Conservation (phyloP, 2,113 vertebrate genomes). For the Syngnathus typhle region DNA sequence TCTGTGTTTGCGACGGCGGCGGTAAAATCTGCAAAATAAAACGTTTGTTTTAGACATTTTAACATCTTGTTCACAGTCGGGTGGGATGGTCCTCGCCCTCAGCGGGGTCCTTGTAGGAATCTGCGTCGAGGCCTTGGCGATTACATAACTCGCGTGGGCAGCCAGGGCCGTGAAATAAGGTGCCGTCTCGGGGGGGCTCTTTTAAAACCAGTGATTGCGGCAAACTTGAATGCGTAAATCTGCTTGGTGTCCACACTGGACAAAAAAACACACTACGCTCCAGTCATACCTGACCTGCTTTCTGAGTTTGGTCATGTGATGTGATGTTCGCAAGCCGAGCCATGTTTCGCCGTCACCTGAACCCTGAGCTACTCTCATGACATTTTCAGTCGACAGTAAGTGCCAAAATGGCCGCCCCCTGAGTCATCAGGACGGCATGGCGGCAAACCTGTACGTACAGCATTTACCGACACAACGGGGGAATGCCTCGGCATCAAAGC, state of each 20-base stretch:
- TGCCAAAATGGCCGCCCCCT: too few species aligned
- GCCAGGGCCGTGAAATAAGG: conserved; percentile 45
- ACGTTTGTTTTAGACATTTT: background rate
- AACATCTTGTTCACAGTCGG: conserved; percentile 12
- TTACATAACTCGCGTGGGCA: conserved; percentile 50
- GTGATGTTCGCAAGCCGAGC: too few species aligned
- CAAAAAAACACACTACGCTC: too few species aligned
- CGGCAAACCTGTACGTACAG: background rate
- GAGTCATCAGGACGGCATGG: background rate
- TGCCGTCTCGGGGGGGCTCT: conserved; percentile 42
- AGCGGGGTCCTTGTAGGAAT: conserved; percentile 41
- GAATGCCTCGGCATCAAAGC: background rate
- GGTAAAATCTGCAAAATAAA: background rate
- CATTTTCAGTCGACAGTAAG: too few species aligned
- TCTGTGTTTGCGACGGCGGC: too few species aligned
- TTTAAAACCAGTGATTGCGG: conserved; percentile 57
- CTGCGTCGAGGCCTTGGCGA: conserved; percentile 38
- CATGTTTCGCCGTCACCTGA: too few species aligned
- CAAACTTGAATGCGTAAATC: background rate
- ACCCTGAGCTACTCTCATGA: too few species aligned
- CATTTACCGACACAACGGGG: background rate
- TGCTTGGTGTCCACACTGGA: too few species aligned
- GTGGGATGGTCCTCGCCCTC: conserved; percentile 23
- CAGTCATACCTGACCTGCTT: too few species aligned
- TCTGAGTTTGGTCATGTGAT: too few species aligned